Conservation (phyloP, 2,888 invertebrate genomes). For the Sarcophaga carnaria region DNA sequence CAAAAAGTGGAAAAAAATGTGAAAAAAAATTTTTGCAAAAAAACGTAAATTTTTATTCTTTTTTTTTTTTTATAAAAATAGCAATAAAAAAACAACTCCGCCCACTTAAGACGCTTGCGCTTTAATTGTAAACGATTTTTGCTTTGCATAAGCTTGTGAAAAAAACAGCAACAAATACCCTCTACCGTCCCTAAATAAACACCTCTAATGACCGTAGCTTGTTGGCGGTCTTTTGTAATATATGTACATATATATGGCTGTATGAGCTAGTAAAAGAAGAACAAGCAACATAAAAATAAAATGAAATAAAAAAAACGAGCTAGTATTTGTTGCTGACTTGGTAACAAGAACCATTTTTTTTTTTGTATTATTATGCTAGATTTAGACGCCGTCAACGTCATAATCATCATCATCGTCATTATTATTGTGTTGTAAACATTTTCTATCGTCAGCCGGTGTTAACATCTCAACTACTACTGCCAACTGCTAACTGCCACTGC, state of each 20-base stretch:
- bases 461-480: conserved; percentile 61
- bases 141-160: conserved; percentile 55
- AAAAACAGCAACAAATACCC: conserved; percentile 42
- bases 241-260: neutral
- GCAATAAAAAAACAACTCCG: conserved; percentile 79
- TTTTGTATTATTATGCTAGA: conserved; percentile 31
- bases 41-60: conserved; percentile 43
- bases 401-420: conserved; percentile 18
- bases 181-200: conserved; percentile 60
- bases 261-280: neutral
- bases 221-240: conserved; percentile 38
- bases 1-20: conserved; percentile 34
- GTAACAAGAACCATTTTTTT: conserved; percentile 33
- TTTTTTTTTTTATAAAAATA: conserved; percentile 68
- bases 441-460: conserved; percentile 15
- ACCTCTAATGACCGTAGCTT: conserved; percentile 51
- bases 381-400: conserved; percentile 48
- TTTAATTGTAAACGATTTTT: conserved; percentile 64
- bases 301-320: too few relatives aligned
- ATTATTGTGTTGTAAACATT: neutral
- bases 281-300: conserved; percentile 20
- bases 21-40: conserved; percentile 45
- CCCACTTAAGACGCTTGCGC: conserved; percentile 79
- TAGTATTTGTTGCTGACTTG: conserved; percentile 36
- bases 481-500: neutral